Conservation (phyloP, 1,140 invertebrate species). For the Stegodyphus dumicola region DNA sequence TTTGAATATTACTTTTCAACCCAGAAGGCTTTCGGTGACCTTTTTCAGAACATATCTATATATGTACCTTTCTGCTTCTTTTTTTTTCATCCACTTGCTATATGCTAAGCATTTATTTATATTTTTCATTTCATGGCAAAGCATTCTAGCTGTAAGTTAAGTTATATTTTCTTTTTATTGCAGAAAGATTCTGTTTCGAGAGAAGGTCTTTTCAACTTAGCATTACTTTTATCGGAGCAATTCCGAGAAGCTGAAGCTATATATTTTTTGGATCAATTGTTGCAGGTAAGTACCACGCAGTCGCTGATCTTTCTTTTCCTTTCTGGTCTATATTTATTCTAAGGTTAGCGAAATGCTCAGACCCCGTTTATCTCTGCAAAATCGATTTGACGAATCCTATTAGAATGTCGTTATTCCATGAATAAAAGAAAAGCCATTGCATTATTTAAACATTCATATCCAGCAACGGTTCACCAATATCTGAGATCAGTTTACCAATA, state of each 20-base stretch:
- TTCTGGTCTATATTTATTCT: no score
- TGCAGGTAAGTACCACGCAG: slow-evolving; percentile 30
- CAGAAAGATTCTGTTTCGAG: slow-evolving; percentile 73
- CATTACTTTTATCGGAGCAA: slow-evolving; percentile 87
- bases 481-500: no score
- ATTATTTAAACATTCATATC: no score
- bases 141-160: background rate
- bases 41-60: no score
- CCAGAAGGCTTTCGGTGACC: no score
- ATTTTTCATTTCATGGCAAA: background rate
- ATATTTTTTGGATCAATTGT: slow-evolving; percentile 36
- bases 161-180: background rate
- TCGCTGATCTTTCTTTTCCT: no score
- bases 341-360: background rate
- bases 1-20: no score
- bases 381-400: background rate
- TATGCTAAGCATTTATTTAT: background rate
- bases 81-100: no score
- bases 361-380: background rate
- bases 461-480: no score
- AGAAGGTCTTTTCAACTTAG: slow-evolving; percentile 94
- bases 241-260: slow-evolving; percentile 38
- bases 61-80: no score
- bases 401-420: no score
- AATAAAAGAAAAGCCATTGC: no score